Evolutionary conservation across 2,888 invertebrate genomes (phyloP), one percentile per base, ranked within the genome.

Genomic region (Tipula vernalis): DNA sequence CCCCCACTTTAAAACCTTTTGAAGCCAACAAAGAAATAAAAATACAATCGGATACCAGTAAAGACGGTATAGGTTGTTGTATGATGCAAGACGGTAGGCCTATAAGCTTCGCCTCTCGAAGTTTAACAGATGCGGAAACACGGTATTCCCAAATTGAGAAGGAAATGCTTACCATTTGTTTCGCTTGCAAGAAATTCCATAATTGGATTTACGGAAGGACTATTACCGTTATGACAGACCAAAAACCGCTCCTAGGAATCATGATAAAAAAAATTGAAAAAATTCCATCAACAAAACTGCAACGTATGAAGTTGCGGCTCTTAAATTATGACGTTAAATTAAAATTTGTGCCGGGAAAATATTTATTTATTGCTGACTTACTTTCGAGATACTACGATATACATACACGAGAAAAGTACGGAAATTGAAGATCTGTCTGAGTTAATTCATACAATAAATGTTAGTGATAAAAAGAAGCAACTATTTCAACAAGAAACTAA

Each of bases 401-500:
- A n/a, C n/a, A n/a, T n/a, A n/a, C n/a, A n/a, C n/a, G n/a, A n/a
- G n/a, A n/a, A n/a, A n/a, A n/a, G n/a, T n/a, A 28, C 57, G 57
- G 57, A 57, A 57, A 88, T 88, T 42, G 83, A 87, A 71, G 86
- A 87, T 44, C 36, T 88, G 4, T 51, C 86, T 87, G 86, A 86
- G 39, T 71, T 88, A 28, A 83, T 89, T 12, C 88, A 88, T 86
- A 57, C 87, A 5, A 47, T 88, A 15, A 89, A 88, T 42, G 85
- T 88, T 13, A 87, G 88, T 36, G 84, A 88, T 47, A 87, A 88
- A n/a, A 71, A 86, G 44, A 5, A 3, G 86, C 87, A 87, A 87
- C 86, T n/a, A n/a, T n/a, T n/a, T n/a, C n/a, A n/a, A n/a, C n/a
- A n/a, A n/a, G n/a, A n/a, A n/a, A n/a, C n/a, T 13, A 18, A 87